These are phyloP conservation scores for Falco berigora DNA, from an alignment of 2,797 vertebrate species.

Conservation along the genomic window DNA sequence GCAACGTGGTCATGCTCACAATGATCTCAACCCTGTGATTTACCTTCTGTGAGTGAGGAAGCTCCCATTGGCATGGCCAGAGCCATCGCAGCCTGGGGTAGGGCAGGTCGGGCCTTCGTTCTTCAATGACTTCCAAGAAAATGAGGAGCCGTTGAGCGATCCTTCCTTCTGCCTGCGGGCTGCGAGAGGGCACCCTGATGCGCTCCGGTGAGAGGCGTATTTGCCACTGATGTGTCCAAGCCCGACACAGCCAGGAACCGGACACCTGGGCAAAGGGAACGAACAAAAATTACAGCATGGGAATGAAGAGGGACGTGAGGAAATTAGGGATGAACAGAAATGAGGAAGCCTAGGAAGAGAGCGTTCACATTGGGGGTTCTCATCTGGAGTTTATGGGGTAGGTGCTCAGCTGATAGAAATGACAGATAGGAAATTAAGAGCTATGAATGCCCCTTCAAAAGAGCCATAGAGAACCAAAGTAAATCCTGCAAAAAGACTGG, in stretches of 20 bases:
- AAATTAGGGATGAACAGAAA: neutral
- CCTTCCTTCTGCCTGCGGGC: slow-evolving; percentile 96
- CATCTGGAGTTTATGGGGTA: neutral
- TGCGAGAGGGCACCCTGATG: slow-evolving; percentile 91
- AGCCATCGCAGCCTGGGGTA: slow-evolving; percentile 92
- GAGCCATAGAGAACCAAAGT: neutral
- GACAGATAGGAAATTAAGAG: neutral
- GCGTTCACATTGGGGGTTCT: neutral
- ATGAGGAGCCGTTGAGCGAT: slow-evolving; percentile 86
- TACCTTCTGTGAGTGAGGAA: slow-evolving; percentile 98
- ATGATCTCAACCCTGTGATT: neutral
- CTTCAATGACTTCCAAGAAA: slow-evolving; percentile 96
- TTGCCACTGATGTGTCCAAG: slow-evolving; percentile 97
- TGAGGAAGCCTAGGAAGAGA: neutral
- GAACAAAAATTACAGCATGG: neutral
- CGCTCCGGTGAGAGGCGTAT: slow-evolving; percentile 95
- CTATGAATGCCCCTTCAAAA: neutral
- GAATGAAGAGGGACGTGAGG: fast-evolving
- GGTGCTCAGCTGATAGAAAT: neutral
- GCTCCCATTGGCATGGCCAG: slow-evolving; percentile 94
- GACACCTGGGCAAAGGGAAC: slow-evolving; percentile 79
- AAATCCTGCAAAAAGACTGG: neutral
- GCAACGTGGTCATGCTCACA: fast-evolving
- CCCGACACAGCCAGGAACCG: slow-evolving; percentile 94
- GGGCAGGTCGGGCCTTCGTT: slow-evolving; percentile 93